Evolutionary conservation across 2,888 invertebrate species (phyloP).

Genomic region (Mesorhabditis sp.): DNA sequence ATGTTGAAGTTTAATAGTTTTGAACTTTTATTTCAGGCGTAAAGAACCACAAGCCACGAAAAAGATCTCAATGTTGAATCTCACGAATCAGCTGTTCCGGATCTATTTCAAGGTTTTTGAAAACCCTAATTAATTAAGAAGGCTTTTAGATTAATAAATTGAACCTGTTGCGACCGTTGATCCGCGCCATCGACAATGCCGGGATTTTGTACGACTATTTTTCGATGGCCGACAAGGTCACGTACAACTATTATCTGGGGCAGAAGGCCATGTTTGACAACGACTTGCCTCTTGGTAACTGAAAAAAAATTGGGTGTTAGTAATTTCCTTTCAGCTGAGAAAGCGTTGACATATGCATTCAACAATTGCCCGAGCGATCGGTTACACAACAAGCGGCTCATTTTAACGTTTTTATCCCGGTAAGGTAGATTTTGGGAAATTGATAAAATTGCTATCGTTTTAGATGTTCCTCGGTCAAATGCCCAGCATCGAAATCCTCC

Average conservation of each 20-base stretch:
- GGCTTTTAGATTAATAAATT: conserved; percentile 64
- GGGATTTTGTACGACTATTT: conserved; percentile 79
- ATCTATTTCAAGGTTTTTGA: conserved; percentile 82
- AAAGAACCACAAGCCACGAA: conserved; percentile 86
- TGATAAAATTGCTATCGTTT: background rate
- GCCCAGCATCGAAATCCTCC: conserved; percentile 77
- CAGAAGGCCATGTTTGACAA: conserved; percentile 98
- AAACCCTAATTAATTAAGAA: conserved; percentile 3
- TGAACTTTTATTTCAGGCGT: conserved; percentile 63
- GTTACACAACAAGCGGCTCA: conserved; percentile 81
- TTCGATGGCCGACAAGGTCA: conserved; percentile 83
- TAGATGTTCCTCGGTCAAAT: conserved; percentile 89
- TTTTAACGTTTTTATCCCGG: conserved; percentile 78
- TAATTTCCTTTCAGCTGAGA: conserved; percentile 71
- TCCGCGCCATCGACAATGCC: conserved; percentile 90
- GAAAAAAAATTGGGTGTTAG: background rate
- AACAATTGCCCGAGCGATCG: conserved; percentile 75
- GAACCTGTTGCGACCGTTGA: conserved; percentile 76
- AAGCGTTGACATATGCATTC: conserved; percentile 86
- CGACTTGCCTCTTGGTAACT: conserved; percentile 75
- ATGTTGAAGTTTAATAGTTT: conserved; percentile 15
- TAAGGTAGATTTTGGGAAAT: conserved; percentile 23
- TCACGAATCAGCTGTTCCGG: conserved; percentile 95
- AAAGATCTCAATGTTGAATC: conserved; percentile 86
- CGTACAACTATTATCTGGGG: conserved; percentile 91